A percentile compares a stretch with the other conserved stretches of the same genome.
Evolutionary conservation across 2,797 vertebrate genomes (phyloP).

Genomic region (Anableps anableps): DNA sequence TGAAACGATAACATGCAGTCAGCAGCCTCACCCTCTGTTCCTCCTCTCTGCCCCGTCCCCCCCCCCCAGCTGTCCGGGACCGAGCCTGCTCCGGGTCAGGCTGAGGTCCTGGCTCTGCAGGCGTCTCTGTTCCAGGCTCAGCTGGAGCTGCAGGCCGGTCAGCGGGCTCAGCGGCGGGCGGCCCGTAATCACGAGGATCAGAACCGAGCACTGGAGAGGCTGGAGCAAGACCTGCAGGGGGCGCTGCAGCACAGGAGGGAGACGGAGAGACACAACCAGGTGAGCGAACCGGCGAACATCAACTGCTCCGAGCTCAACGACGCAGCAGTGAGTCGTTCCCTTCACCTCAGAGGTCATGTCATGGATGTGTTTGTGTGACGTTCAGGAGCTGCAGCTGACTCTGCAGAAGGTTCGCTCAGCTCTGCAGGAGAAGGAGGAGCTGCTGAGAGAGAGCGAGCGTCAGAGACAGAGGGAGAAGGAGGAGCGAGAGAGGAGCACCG

Average conservation of each 20-base stretch:
- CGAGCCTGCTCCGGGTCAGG: slow-evolving; percentile 72
- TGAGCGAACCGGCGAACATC: slow-evolving; percentile 44
- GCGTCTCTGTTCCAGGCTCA: slow-evolving; percentile 87
- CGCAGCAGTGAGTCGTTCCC: not conserved
- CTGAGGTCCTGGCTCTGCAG: slow-evolving; percentile 85
- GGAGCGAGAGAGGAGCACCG: slow-evolving; percentile 79
- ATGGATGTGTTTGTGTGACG: not conserved
- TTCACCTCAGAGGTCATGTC: not conserved
- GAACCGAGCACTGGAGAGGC: slow-evolving; percentile 75
- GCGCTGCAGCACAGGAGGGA: slow-evolving; percentile 85
- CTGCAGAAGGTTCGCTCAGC: slow-evolving; percentile 82
- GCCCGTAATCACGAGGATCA: slow-evolving; percentile 82
- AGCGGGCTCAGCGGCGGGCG: slow-evolving; percentile 79
- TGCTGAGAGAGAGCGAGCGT: slow-evolving; percentile 74
- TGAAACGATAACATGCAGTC: not conserved
- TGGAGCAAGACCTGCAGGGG: slow-evolving; percentile 80
- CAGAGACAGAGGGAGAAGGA: slow-evolving; percentile 76
- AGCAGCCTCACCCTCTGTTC: not conserved
- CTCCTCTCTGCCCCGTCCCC: not conserved
- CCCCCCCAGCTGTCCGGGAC: slow-evolving; percentile 66
- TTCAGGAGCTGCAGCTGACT: slow-evolving; percentile 85
- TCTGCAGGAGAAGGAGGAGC: slow-evolving; percentile 83
- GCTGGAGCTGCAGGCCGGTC: slow-evolving; percentile 86
- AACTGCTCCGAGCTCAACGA: no score
- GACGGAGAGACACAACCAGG: slow-evolving; percentile 88